These are phyloP conservation scores for Hyla sarda DNA, from an alignment of 2,113 vertebrate species.

Conservation along the genomic window DNA sequence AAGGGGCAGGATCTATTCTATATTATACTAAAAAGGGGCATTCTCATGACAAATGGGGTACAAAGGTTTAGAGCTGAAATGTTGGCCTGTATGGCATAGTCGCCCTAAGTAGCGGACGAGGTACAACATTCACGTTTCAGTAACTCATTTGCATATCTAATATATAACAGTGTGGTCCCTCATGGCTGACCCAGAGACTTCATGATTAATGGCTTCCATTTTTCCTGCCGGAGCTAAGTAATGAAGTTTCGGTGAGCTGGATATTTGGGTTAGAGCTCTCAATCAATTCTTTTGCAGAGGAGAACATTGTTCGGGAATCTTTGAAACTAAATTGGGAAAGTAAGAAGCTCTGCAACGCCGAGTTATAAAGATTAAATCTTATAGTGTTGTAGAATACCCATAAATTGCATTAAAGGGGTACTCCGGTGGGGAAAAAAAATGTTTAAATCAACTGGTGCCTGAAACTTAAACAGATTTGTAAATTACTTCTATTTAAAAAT, in stretches of 20 bases:
- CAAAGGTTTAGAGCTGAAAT: too few relatives aligned
- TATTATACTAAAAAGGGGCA: too few relatives aligned
- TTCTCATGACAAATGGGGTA: too few relatives aligned
- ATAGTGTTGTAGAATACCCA: neutral
- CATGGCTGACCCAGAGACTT: neutral
- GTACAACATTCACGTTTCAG: neutral
- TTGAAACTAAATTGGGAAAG: constrained; percentile 11
- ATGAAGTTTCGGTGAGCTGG: constrained; percentile 47
- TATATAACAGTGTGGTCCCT: constrained; percentile 27
- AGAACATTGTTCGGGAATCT: constrained; percentile 12
- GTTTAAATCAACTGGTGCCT: too few relatives aligned
- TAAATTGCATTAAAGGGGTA: neutral
- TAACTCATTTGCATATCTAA: constrained; percentile 41
- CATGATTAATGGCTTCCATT: constrained; percentile 53
- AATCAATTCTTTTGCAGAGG: constrained; percentile 24
- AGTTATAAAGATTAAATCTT: neutral
- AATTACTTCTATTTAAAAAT: too few relatives aligned
- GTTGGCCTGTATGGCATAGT: too few relatives aligned
- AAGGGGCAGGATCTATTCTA: too few relatives aligned
- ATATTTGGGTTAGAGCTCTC: constrained; percentile 35
- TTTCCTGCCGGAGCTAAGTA: constrained; percentile 27
- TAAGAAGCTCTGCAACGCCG: neutral
- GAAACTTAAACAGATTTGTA: too few relatives aligned
- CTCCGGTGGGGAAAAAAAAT: too few relatives aligned
- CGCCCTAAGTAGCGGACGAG: too few relatives aligned